Evolutionary conservation across 2,888 invertebrate species (phyloP).

Genomic region (Noctua comes): DNA sequence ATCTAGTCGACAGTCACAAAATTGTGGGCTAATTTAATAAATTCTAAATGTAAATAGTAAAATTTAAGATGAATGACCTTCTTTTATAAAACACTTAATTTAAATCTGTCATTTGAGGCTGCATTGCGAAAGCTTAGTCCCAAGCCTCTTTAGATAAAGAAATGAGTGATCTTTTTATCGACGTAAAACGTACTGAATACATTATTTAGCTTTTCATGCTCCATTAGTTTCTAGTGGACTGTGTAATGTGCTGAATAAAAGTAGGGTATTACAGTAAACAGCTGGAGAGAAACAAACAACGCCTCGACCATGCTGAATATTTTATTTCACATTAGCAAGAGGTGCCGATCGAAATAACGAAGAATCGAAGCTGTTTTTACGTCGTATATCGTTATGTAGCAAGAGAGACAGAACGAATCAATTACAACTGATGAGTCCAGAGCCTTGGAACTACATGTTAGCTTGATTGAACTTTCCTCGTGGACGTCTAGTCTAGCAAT

Average conservation of each 20-base stretch:
- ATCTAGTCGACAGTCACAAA: neutral
- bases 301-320: neutral
- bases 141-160: constrained; percentile 3
- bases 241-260: constrained; percentile 31
- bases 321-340: constrained; percentile 21
- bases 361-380: constrained; percentile 18
- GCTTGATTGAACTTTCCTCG: constrained; percentile 61
- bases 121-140: neutral
- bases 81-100: neutral
- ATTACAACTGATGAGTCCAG: constrained; percentile 40
- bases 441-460: constrained; percentile 58
- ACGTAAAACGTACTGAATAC: constrained; percentile 27
- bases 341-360: constrained; percentile 18
- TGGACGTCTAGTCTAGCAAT: constrained; percentile 59
- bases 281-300: constrained; percentile 18
- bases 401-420: constrained; percentile 33
- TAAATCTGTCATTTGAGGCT: neutral
- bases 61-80: neutral
- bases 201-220: constrained; percentile 29
- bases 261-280: constrained; percentile 10
- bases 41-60: neutral
- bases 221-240: constrained; percentile 33
- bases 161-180: constrained; percentile 29
- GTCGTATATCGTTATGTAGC: neutral
- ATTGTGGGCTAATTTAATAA: neutral